Conservation (phyloP, 2,888 invertebrate species). For the Drosophila quinaria region DNA sequence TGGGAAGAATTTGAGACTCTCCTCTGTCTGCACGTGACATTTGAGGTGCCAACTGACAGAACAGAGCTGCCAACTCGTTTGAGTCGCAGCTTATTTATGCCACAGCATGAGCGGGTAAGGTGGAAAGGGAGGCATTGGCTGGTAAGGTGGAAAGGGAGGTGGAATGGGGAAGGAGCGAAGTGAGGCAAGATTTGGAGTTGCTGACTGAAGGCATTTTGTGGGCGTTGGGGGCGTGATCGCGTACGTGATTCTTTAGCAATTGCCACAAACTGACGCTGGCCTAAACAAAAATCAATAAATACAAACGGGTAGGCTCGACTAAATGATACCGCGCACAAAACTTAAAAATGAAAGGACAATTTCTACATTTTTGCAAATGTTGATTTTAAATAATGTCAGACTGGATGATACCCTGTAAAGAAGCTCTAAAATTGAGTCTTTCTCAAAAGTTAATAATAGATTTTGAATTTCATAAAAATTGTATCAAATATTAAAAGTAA, state of each 20-base stretch:
- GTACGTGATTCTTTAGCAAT: constrained; percentile 71
- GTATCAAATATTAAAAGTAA: background rate
- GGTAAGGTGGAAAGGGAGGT: background rate
- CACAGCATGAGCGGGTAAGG: constrained; percentile 35
- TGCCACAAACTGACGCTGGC: constrained; percentile 48
- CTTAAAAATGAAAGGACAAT: background rate
- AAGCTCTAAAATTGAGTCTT: background rate
- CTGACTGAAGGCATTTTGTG: constrained; percentile 34
- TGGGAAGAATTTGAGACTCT: constrained; percentile 3
- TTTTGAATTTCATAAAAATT: too few relatives aligned
- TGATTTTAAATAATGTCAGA: background rate
- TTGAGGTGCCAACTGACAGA: constrained; percentile 41
- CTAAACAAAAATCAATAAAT: constrained; percentile 50
- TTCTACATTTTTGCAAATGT: background rate
- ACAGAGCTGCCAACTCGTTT: constrained; percentile 31
- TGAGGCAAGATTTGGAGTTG: constrained; percentile 12
- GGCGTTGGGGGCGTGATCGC: constrained; percentile 49
- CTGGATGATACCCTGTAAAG: background rate
- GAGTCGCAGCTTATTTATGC: constrained; percentile 52
- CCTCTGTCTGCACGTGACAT: constrained; percentile 51
- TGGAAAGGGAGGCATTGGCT: constrained; percentile 23
- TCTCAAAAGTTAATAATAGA: background rate
- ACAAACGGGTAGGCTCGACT: background rate
- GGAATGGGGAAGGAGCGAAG: background rate
- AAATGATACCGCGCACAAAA: background rate